phyloP scores from a whole-genome alignment of 1,140 invertebrate genomes.

The Drosophila pectinifera region DNA sequence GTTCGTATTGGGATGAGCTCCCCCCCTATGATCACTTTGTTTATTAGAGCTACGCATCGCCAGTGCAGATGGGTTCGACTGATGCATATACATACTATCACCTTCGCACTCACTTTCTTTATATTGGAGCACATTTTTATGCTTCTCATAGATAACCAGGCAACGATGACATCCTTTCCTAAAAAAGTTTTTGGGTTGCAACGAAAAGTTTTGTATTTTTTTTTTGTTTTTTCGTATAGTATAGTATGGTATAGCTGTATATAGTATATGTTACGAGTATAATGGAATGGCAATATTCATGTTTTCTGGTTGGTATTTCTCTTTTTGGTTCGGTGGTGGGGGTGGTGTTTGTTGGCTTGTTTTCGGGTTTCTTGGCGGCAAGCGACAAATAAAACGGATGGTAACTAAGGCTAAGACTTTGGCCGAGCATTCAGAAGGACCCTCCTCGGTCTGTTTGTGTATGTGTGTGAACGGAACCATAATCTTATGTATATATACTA shows the following conservation, averaged over 20 bases:
- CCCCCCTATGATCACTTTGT: conserved; percentile 85
- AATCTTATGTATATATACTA: conserved; percentile 21
- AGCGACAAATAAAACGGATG: conserved; percentile 39
- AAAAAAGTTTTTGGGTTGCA: conserved; percentile 79
- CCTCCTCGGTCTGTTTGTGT: conserved; percentile 15
- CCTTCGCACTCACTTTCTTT: conserved; percentile 96
- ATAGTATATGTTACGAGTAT: conserved; percentile 31
- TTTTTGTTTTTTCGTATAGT: conserved; percentile 21
- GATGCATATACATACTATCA: conserved; percentile 85
- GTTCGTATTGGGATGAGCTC: conserved; percentile 85
- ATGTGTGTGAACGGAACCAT: conserved; percentile 21
- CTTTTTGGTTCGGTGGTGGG: conserved; percentile 21
- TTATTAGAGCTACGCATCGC: conserved; percentile 85
- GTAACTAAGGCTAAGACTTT: conserved; percentile 46
- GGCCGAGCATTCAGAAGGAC: conserved; percentile 34
- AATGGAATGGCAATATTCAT: conserved; percentile 29
- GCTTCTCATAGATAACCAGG: conserved; percentile 96
- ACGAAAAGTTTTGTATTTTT: conserved; percentile 72
- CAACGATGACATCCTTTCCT: conserved; percentile 91
- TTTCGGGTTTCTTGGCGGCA: conserved; percentile 40
- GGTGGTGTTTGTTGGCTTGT: conserved; percentile 38
- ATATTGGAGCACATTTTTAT: conserved; percentile 96
- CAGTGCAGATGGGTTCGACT: conserved; percentile 85
- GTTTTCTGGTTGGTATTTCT: conserved; percentile 24
- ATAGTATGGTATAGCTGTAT: conserved; percentile 40